phyloP scores from a whole-genome alignment of 2,797 vertebrate genomes.

The Huso huso region DNA sequence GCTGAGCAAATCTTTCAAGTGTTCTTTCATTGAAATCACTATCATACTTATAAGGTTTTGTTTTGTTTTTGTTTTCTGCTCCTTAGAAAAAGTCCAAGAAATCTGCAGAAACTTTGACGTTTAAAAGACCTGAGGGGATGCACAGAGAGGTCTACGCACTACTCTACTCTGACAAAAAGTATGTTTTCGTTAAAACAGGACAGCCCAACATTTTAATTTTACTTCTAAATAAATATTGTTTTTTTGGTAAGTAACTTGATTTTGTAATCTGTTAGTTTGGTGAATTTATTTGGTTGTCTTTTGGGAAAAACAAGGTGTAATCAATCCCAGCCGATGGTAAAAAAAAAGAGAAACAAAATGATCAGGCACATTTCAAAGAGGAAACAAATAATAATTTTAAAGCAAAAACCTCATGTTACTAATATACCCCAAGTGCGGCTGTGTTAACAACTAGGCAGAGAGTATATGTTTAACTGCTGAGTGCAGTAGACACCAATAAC shows the following conservation, averaged over 20 bases:
- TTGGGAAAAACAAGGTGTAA: too few relatives aligned
- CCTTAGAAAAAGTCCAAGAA: constrained; percentile 95
- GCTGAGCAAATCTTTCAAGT: not conserved
- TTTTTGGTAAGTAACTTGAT: too few relatives aligned
- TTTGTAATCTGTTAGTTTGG: too few relatives aligned
- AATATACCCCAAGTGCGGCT: not conserved
- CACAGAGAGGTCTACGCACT: constrained; percentile 95
- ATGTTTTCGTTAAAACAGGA: constrained; percentile 27
- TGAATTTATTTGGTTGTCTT: too few relatives aligned
- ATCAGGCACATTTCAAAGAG: too few relatives aligned
- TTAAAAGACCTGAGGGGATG: constrained; percentile 97
- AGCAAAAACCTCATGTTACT: too few relatives aligned
- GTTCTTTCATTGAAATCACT: not conserved
- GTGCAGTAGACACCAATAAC: not conserved
- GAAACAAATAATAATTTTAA: too few relatives aligned
- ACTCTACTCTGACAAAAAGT: constrained; percentile 86
- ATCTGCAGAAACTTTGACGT: constrained; percentile 84
- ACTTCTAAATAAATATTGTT: too few relatives aligned
- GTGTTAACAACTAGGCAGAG: not conserved
- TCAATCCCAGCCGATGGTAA: too few relatives aligned
- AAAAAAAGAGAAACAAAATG: too few relatives aligned
- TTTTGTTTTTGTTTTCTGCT: constrained; percentile 6
- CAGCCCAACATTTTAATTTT: too few relatives aligned
- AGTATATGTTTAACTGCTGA: not conserved
- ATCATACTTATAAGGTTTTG: not conserved